phyloP scores from a whole-genome alignment of 2,888 invertebrate genomes.

The Oligia fasciuncula region DNA sequence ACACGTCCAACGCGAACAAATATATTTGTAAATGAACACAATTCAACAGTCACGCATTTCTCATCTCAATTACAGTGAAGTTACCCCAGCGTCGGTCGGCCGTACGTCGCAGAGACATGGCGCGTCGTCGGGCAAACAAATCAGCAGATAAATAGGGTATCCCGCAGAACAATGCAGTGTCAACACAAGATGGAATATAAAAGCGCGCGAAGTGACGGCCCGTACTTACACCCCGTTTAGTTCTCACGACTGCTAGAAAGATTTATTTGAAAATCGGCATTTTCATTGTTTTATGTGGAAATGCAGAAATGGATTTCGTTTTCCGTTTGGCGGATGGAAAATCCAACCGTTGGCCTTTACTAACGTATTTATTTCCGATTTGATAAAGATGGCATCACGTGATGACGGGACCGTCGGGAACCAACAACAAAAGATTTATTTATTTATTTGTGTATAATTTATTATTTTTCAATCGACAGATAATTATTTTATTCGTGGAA shows the following conservation, averaged over 20 bases:
- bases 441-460: too few species aligned
- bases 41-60: conserved; percentile 75
- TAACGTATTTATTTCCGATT: neutral
- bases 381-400: neutral
- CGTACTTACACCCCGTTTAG: conserved; percentile 70
- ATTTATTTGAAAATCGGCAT: neutral
- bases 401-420: neutral
- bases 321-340: neutral
- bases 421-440: neutral
- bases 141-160: conserved; percentile 85
- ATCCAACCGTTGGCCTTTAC: neutral
- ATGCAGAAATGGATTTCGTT: neutral
- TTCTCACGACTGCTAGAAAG: conserved; percentile 68
- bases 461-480: neutral
- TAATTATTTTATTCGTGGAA: neutral
- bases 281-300: neutral
- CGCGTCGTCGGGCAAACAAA: conserved; percentile 85
- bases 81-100: conserved; percentile 72
- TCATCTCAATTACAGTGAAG: conserved; percentile 81
- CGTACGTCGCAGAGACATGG: conserved; percentile 69
- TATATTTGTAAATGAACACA: conserved; percentile 75
- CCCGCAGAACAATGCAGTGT: conserved; percentile 85
- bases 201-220: conserved; percentile 80
- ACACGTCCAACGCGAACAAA: conserved; percentile 51
- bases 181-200: conserved; percentile 88